phyloP scores from a whole-genome alignment of 2,888 invertebrate genomes.

The Polymixis lichenea region DNA sequence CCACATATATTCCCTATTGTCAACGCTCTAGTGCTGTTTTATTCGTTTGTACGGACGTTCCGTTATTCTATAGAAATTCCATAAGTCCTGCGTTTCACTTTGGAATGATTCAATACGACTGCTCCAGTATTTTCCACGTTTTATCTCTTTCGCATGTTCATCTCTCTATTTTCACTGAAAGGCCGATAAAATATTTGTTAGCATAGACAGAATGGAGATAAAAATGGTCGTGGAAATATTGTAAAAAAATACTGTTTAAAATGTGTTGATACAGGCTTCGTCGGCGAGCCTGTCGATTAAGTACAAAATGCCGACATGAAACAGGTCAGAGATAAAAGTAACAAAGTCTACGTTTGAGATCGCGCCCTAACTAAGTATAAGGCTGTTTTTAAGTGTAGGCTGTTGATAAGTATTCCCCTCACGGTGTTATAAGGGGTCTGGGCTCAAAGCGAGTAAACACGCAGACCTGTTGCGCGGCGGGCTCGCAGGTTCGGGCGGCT shows the following conservation, averaged over 20 bases:
- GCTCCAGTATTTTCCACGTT: conserved; percentile 21
- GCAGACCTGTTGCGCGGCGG: conserved; percentile 60
- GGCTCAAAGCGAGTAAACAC: conserved; percentile 48
- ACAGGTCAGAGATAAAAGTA: conserved; percentile 43
- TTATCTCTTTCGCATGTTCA: conserved; percentile 21
- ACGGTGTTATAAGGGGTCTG: conserved; percentile 49
- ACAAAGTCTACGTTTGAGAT: conserved; percentile 33
- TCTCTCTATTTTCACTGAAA: conserved; percentile 20
- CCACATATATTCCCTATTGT: conserved; percentile 72
- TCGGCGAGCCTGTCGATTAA: background rate
- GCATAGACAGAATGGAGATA: conserved; percentile 8
- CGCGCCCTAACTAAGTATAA: conserved; percentile 35
- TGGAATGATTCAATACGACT: conserved; percentile 52
- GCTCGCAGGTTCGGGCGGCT: conserved; percentile 27
- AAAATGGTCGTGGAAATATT: conserved; percentile 14
- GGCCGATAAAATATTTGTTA: conserved; percentile 25
- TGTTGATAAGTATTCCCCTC: conserved; percentile 63
- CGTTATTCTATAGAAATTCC: conserved; percentile 59
- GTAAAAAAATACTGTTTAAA: conserved; percentile 22
- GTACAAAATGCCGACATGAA: conserved; percentile 24
- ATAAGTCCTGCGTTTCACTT: conserved; percentile 48
- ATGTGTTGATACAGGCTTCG: conserved; percentile 16
- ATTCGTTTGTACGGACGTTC: conserved; percentile 58
- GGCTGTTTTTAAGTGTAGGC: conserved; percentile 49
- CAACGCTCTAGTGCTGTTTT: conserved; percentile 63